Base-by-base conservation (phyloP, 2,888 invertebrate species). In the Torymus tubicola region DNA sequence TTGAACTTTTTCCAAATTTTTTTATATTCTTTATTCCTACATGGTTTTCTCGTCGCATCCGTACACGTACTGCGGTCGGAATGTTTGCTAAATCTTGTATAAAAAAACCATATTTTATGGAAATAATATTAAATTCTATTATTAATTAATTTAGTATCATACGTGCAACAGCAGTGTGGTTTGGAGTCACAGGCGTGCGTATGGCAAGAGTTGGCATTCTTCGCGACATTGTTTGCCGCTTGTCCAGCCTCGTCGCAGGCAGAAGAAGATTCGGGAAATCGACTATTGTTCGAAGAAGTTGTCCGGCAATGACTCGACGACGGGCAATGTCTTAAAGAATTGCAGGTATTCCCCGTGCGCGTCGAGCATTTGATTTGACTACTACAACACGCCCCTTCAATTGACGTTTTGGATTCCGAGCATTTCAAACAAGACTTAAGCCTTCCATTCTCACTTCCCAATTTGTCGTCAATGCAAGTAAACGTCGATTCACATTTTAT, bases 381-480 rank as follows among this genome's bases (percentile, higher is more conserved):
- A 60, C 61, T 53, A 16, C 63, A 63, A 73, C 63, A 63, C 72
- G 72, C 55, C 64, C 55, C 72, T 21, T 0, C 72, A 55, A 73
- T 63, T 31, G 72, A 73, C 63, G 31, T 52, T 50, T 50, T 61
- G 18, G 61, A 18, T 16, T 16, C 18, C 60, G 50, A 61, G 71
- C 50, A 69, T 31, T 60, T 55, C 21, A 16, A 68, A n/a, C 58
- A 12, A 11, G 31, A 14, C 16, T 57, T 52, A 11, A 14, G n/a
- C 64, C 64, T 24, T 42, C 24, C 64, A 55, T 55, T 52, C 8
- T 13, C 10, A 53, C 64, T 31, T 16, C 1, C 14, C 58, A 74
- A 74, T 74, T 74, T 65, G 65, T 74, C 72, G 64, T 61, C 73
- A 55, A 31, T 55, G 73, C 64, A 42, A 55, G 61, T 42, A 64